Base-by-base conservation (phyloP, 2,888 invertebrate genomes). In the Latrodectus hesperus region DNA sequence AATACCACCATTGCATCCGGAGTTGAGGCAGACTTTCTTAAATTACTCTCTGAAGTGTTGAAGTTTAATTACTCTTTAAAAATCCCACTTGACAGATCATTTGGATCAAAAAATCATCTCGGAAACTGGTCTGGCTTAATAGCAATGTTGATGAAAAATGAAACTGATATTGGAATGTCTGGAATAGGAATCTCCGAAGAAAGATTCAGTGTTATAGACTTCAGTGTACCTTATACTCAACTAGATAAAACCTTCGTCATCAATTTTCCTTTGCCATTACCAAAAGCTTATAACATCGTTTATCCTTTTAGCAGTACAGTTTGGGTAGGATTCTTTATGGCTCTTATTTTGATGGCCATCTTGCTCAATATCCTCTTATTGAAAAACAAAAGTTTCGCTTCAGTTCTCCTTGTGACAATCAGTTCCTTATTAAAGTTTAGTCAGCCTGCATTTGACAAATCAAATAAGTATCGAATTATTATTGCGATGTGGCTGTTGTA, bases 141-240 rank as follows among this genome's bases (percentile, higher is more conserved):
- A 16, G 78, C 53, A 14, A 78, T 78, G 78, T 16, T 78, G 22
- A n/a, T 53, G 9, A 53, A 26, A 68, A 68, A 55, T 10, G 82
- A 82, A 9, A 74, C 55, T 2, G 82, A 82, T 17, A 74, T 82
- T 8, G 82, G 74, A 1, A 11, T 82, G 3, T 68, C 74, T 22
- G n/a, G 49, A 1, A 38, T 82, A 16, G 12, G 53, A 6, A 75
- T 82, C 2, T 75, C 74, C 16, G 82, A 82, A 14, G 38, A 67
- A 16, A 67, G 82, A 22, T 8, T 9, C 5, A 22, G 16, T 2
- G 75, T 3, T 9, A 38, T 65, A 10, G 75, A 76, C 16, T 76
- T 65, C 51, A 83, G 70, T 22, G 17, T 55, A 2, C 82, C 82
- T 1, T 76, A 83, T 49, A 8, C 10, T 51, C 5, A 26, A 6